Evolutionary conservation across 2,888 invertebrate genomes (phyloP).

Genomic region (Drosophila anomalipes): DNA sequence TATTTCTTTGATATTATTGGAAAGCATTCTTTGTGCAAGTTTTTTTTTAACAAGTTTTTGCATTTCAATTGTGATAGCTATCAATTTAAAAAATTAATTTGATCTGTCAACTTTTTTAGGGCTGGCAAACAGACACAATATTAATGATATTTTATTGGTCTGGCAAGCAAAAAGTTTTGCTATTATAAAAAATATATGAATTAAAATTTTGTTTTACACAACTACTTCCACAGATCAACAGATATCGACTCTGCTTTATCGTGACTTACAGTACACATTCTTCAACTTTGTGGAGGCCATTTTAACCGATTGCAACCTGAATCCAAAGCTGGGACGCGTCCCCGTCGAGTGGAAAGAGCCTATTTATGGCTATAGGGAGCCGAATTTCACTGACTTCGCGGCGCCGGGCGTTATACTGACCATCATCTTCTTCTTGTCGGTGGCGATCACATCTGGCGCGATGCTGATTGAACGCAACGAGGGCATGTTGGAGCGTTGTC

Average conservation of each 20-base stretch:
- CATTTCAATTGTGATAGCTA: not conserved
- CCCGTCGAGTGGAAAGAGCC: slow-evolving; percentile 89
- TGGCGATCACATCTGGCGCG: slow-evolving; percentile 95
- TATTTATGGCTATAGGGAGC: slow-evolving; percentile 90
- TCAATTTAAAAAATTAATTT: not conserved
- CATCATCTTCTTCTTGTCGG: slow-evolving; percentile 96
- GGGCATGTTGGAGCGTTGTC: slow-evolving; percentile 94
- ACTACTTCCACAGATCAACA: slow-evolving; percentile 91
- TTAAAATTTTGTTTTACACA: too few species aligned
- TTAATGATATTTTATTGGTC: not conserved
- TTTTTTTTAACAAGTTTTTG: not conserved
- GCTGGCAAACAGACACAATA: not conserved
- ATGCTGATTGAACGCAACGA: slow-evolving; percentile 95
- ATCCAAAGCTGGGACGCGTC: slow-evolving; percentile 86
- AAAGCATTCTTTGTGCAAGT: not conserved
- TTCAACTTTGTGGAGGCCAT: slow-evolving; percentile 89
- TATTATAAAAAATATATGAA: not conserved
- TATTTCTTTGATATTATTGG: not conserved
- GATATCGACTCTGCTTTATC: slow-evolving; percentile 91
- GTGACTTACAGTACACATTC: slow-evolving; percentile 91
- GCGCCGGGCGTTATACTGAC: slow-evolving; percentile 96
- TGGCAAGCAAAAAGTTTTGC: not conserved
- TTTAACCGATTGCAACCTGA: slow-evolving; percentile 88
- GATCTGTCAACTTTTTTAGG: not conserved
- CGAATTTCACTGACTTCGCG: slow-evolving; percentile 97